Conservation (phyloP, 2,113 vertebrate genomes). For the Dascyllus trimaculatus region DNA sequence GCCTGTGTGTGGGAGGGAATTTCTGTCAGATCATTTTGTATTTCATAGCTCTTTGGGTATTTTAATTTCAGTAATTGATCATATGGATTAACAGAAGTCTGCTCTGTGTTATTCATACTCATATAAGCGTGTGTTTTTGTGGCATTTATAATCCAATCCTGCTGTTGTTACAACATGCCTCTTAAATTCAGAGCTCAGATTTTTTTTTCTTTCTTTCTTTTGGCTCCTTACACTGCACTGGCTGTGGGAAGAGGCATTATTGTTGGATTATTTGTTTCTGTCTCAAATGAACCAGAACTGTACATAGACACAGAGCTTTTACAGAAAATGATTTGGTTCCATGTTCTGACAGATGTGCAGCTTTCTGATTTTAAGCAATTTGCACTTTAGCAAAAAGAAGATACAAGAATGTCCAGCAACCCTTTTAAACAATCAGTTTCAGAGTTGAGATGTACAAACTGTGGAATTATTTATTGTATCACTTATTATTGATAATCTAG, state of each 20-base stretch:
- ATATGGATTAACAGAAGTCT: background rate
- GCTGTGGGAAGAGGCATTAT: background rate
- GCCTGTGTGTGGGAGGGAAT: background rate
- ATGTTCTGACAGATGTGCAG: conserved; percentile 26
- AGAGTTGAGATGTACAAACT: conserved; percentile 23
- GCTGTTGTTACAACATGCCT: conserved; percentile 21
- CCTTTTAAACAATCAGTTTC: conserved; percentile 2
- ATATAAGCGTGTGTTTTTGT: conserved; percentile 26
- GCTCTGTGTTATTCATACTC: conserved; percentile 3
- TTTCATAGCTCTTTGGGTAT: background rate
- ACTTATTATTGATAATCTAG: conserved; percentile 21
- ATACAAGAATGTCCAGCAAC: conserved; percentile 40
- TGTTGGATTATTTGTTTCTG: conserved; percentile 9
- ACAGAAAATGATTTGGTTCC: background rate
- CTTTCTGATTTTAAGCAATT: conserved; percentile 56
- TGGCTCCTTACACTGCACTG: background rate
- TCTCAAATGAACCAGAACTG: conserved; percentile 18
- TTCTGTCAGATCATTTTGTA: conserved; percentile 13
- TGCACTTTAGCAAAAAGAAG: conserved; percentile 68
- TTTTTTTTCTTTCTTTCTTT: background rate
- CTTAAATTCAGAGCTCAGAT: conserved; percentile 10
- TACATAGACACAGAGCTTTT: conserved; percentile 36
- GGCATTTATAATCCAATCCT: conserved; percentile 33
- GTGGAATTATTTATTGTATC: conserved; percentile 33
- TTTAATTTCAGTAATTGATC: conserved; percentile 8